Base-by-base conservation (phyloP, 2,797 vertebrate genomes). In the Brachyalestes nurse region DNA sequence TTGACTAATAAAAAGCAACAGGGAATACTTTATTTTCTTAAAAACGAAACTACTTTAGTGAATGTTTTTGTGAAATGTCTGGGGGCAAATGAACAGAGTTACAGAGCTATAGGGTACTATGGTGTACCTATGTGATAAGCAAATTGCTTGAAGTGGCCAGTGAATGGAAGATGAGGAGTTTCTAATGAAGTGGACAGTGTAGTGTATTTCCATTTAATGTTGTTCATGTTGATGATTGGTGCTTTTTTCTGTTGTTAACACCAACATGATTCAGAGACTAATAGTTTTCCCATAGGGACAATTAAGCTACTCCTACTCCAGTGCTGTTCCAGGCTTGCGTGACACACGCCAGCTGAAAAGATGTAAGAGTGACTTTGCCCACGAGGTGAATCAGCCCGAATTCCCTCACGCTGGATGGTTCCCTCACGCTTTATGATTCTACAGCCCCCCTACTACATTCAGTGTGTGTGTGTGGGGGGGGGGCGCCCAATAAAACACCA, bases 341-440 rank as follows among this genome's bases (percentile, higher is more conserved):
- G 77, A 61, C 70, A 49, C 51, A 55, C 38, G 62, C 40, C 67
- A 78, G 74, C 58, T 60, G 28, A 73, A 60, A 57, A 45, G 9
- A 25, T 47, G 62, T n/a, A 34, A 67, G 34, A 38, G 12, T 80
- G 79, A 80, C 81, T 89, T 80, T 83, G 75, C 80, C 87, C 85
- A 0, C 61, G 82, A 91, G 85, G 82, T 86, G 84, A 81, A 85
- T 82, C 23, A 34, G 72, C 80, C 83, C 84, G 77, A 72, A 86
- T 72, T 87, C 53, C 38, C 83, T 40, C 4, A 64, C 19, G 49
- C 47, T 71, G 69, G 49, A 71, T 71, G 40, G 13, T 70, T 64
- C 75, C 38, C 10, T 38, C 9, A 62, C 8, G 67, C 69, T 71
- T 47, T 23, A 71, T 71, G 42, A 47, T 64, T 65, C 75, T 81